Evolutionary conservation across 2,113 vertebrate genomes (phyloP), one percentile per base, ranked within the genome.

Genomic region (Vulpes ferrilata): DNA sequence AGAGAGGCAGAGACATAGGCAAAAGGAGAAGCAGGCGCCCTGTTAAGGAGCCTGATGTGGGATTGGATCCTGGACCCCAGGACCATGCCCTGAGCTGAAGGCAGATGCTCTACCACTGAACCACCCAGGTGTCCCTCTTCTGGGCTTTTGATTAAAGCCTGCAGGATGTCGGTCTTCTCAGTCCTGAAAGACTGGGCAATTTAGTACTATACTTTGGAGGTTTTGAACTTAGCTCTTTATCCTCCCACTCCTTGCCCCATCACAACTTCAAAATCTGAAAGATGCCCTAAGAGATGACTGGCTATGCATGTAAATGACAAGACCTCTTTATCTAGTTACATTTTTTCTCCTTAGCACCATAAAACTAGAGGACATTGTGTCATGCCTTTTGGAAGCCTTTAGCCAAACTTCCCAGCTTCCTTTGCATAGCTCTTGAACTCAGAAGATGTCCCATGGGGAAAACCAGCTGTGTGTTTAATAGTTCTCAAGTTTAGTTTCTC

Each of bases 381-480:
- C 92, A 55, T 51, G 67, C 55, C 64, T 92, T 94, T 94, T 80
- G n/a, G 65, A 96, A 84, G 55, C 35, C 57, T 96, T 96, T n/a
- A 74, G 51, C 25, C 32, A 93, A 98, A 88, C 86, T 83, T 87
- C 79, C 90, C 74, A 87, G 64, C 23, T 84, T 97, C 95, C 90
- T 96, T 90, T 95, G 94, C 87, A 94, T 96, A 98, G 87, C 64
- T 27, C 65, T 81, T 97, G 59, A 95, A 95, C 84, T 85, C 59
- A 90, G 90, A 97, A 67, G 94, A 69, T 90, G 64, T 95, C 87
- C 96, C 73, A 25, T 65, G 97, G 96, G 98, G 98, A 98, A 98
- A 97, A 96, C 96, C 97, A 95, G 85, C 55, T 83, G 76, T 79
- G n/a, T 67, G 51, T 83, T 98, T 65, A 93, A 55, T 38, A 90